Conservation (phyloP, 2,888 invertebrate genomes). For the Zelleria hepariella region DNA sequence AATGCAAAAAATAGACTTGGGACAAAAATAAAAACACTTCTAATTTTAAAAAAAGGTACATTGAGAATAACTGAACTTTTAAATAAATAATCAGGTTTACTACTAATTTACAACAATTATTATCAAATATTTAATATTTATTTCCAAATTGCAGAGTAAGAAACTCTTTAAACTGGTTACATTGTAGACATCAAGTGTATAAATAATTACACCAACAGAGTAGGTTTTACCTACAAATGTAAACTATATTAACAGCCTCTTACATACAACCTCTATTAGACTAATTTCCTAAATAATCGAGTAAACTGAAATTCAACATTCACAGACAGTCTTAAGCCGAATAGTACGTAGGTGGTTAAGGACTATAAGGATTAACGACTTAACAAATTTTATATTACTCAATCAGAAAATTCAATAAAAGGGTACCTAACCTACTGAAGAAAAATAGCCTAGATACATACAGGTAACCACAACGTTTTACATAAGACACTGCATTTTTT, state of each 20-base stretch:
- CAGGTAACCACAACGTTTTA: constrained; percentile 47
- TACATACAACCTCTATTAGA: constrained; percentile 45
- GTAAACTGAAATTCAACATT: too few species aligned
- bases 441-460: constrained; percentile 32
- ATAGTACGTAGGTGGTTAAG: too few species aligned
- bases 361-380: too few species aligned
- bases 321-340: too few species aligned
- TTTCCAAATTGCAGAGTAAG: too few species aligned
- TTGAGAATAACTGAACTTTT: neutral
- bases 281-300: constrained; percentile 32
- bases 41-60: neutral
- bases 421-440: constrained; percentile 9
- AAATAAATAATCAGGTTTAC: too few species aligned
- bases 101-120: too few species aligned
- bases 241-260: constrained; percentile 38
- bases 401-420: neutral
- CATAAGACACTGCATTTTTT: constrained; percentile 50
- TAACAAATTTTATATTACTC: neutral
- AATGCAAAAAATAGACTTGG: neutral
- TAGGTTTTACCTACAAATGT: too few species aligned
- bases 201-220: too few species aligned
- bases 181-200: too few species aligned
- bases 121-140: too few species aligned
- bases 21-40: neutral
- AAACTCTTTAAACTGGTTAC: too few species aligned